These are phyloP conservation scores for Ophonus ardosiacus DNA, from an alignment of 2,888 invertebrate genomes.

Conservation along the genomic window DNA sequence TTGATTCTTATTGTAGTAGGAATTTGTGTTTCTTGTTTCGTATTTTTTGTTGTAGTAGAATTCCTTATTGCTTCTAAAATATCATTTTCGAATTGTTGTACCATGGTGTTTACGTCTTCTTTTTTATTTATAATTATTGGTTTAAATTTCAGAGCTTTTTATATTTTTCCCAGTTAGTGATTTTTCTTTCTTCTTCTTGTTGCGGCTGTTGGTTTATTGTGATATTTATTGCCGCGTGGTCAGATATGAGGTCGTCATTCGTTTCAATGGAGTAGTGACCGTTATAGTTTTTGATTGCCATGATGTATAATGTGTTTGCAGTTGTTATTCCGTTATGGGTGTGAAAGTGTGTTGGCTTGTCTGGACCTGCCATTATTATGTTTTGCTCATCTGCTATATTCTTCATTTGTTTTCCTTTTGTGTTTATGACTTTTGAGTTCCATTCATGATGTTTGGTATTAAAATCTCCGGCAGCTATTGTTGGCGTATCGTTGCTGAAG, in stretches of 20 bases:
- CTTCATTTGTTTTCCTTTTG: not conserved
- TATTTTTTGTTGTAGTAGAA: not conserved
- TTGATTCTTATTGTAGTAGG: not conserved
- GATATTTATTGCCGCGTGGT: not conserved
- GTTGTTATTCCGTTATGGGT: not conserved
- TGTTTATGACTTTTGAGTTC: not conserved
- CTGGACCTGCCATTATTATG: not conserved
- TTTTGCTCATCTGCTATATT: not conserved
- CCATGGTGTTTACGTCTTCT: not conserved
- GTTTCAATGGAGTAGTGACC: not conserved
- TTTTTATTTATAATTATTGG: not conserved
- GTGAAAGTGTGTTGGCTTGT: not conserved
- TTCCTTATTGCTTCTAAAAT: not conserved
- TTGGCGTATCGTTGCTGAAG: slow-evolving; percentile 3
- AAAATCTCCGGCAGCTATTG: not conserved
- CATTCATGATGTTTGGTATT: not conserved
- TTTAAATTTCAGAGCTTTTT: not conserved
- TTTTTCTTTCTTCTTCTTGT: not conserved
- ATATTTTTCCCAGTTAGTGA: not conserved
- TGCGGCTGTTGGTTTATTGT: not conserved
- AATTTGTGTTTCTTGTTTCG: not conserved
- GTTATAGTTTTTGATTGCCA: not conserved
- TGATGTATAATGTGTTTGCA: not conserved
- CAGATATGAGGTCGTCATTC: not conserved
- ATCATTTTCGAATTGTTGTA: not conserved